Evolutionary conservation across 2,888 invertebrate species (phyloP).

Genomic region (Diachrysia chrysitis): DNA sequence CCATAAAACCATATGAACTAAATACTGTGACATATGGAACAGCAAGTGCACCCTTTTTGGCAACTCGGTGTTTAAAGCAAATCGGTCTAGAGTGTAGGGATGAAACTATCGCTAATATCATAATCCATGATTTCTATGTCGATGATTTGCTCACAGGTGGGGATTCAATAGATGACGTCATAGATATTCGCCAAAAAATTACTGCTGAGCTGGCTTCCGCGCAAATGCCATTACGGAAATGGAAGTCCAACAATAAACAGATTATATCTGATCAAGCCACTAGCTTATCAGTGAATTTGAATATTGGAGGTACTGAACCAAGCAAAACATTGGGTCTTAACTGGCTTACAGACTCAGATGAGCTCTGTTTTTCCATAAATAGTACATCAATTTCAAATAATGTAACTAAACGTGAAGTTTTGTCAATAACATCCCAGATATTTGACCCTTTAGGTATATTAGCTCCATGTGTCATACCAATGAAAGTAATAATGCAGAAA

Average conservation of each 20-base stretch:
- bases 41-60: slow-evolving; percentile 11
- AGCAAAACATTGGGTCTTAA: slow-evolving; percentile 17
- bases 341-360: slow-evolving; percentile 48
- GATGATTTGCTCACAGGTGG: slow-evolving; percentile 11
- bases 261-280: slow-evolving; percentile 18
- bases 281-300: slow-evolving; percentile 31
- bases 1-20: neutral
- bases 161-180: slow-evolving; percentile 13
- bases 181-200: slow-evolving; percentile 20
- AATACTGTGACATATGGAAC: slow-evolving; percentile 8
- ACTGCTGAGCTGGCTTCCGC: slow-evolving; percentile 45
- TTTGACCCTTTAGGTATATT: slow-evolving; percentile 58
- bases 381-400: slow-evolving; percentile 11
- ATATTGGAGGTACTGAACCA: slow-evolving; percentile 19
- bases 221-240: slow-evolving; percentile 33
- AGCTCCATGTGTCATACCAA: slow-evolving; percentile 43
- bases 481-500: slow-evolving; percentile 55
- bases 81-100: slow-evolving; percentile 6
- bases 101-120: neutral
- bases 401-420: slow-evolving; percentile 47
- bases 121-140: slow-evolving; percentile 13
- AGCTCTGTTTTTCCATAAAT: slow-evolving; percentile 26
- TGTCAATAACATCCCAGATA: slow-evolving; percentile 47
- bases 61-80: neutral
- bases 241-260: slow-evolving; percentile 40